Percentiles rank a stretch among this genome's conserved stretches.
Evolutionary conservation across 2,888 invertebrate genomes (phyloP).

Genomic region (Synanthedon andrenaeformis): DNA sequence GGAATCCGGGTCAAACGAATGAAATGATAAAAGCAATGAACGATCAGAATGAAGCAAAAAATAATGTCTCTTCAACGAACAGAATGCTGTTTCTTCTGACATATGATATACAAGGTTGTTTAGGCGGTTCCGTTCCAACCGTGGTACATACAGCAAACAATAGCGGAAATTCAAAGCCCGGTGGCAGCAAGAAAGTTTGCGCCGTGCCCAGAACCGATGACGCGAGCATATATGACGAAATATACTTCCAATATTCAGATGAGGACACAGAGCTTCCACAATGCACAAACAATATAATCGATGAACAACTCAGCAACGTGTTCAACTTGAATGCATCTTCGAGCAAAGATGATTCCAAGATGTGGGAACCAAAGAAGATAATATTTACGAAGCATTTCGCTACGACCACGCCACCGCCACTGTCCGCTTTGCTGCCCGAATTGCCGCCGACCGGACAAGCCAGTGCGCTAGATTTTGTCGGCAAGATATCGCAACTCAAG

Average conservation of each 20-base stretch:
- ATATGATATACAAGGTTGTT: slow-evolving; percentile 77
- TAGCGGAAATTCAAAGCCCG: slow-evolving; percentile 60
- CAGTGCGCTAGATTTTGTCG: slow-evolving; percentile 53
- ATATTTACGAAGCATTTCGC: slow-evolving; percentile 51
- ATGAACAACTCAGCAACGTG: slow-evolving; percentile 66
- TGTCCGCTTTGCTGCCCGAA: slow-evolving; percentile 42
- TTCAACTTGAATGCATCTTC: slow-evolving; percentile 63
- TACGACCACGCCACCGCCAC: slow-evolving; percentile 39
- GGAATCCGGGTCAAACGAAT: slow-evolving; percentile 35
- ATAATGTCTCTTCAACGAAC: slow-evolving; percentile 40
- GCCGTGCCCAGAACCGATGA: slow-evolving; percentile 46
- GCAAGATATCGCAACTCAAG: slow-evolving; percentile 54
- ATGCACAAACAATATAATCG: slow-evolving; percentile 49
- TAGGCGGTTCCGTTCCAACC: slow-evolving; percentile 53
- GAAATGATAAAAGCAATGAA: slow-evolving; percentile 80
- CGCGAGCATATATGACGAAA: slow-evolving; percentile 55
- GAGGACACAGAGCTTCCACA: slow-evolving; percentile 70
- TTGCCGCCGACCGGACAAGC: slow-evolving; percentile 45
- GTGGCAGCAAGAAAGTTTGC: slow-evolving; percentile 65
- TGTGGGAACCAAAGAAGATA: slow-evolving; percentile 50
- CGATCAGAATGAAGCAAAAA: slow-evolving; percentile 79
- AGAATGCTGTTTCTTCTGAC: slow-evolving; percentile 73
- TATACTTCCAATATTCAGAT: slow-evolving; percentile 70
- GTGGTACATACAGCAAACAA: slow-evolving; percentile 56
- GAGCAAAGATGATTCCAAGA: slow-evolving; percentile 55